Conservation (phyloP, 2,888 invertebrate genomes). For the Ornithoptera alexandrae region DNA sequence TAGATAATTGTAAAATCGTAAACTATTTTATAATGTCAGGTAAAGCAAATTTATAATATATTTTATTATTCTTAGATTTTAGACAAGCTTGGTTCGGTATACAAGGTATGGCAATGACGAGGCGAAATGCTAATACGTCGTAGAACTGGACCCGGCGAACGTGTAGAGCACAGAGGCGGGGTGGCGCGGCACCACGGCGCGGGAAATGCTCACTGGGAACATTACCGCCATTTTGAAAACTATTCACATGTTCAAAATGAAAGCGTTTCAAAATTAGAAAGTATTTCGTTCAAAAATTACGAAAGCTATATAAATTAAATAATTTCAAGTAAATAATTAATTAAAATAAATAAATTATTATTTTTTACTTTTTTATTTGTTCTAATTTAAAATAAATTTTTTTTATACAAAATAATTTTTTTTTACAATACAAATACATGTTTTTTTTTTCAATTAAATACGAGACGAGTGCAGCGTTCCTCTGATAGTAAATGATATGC, state of each 20-base stretch:
- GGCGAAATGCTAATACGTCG: conserved; percentile 66
- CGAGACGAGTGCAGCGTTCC: too few relatives aligned
- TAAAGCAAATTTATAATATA: neutral
- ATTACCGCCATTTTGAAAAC: neutral
- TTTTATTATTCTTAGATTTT: neutral
- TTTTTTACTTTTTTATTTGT: too few relatives aligned
- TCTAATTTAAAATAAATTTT: too few relatives aligned
- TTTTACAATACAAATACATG: too few relatives aligned
- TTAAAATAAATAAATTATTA: too few relatives aligned
- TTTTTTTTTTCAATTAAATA: too few relatives aligned
- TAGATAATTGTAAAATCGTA: too few relatives aligned
- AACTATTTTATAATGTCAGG: too few relatives aligned
- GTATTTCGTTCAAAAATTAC: neutral
- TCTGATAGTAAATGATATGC: too few relatives aligned
- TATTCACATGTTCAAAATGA: neutral
- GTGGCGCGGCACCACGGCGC: conserved; percentile 50
- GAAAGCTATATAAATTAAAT: too few relatives aligned
- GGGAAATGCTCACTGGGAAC: neutral
- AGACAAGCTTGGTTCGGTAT: neutral
- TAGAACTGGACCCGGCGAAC: conserved; percentile 39
- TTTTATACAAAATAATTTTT: too few relatives aligned
- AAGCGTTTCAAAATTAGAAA: neutral
- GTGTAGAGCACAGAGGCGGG: conserved; percentile 66
- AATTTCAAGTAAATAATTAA: too few relatives aligned
- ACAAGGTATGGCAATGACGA: conserved; percentile 30